Conservation (phyloP, 2,888 invertebrate genomes). For the Terebella lapidaria region DNA sequence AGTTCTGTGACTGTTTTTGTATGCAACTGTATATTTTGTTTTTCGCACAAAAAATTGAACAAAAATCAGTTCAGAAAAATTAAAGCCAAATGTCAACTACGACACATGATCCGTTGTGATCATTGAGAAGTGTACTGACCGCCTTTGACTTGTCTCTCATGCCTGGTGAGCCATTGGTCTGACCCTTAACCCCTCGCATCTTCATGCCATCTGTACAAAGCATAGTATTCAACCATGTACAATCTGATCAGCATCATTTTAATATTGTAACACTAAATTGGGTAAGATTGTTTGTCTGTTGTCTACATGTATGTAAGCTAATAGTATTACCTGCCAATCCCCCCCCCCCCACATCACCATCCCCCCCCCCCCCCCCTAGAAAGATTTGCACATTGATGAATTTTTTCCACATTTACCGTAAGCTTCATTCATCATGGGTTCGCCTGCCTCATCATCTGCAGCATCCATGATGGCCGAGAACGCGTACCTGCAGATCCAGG, state of each 20-base stretch:
- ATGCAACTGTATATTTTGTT: no score
- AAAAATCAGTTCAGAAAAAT: no score
- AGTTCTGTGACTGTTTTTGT: neutral
- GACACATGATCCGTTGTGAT: no score
- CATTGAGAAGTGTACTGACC: no score
- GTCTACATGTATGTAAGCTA: neutral
- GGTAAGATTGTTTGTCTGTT: neutral
- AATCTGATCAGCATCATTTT: neutral
- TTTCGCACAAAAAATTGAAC: no score
- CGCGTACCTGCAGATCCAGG: slow-evolving; percentile 60
- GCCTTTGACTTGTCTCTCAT: neutral
- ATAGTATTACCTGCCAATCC: neutral
- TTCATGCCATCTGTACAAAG: slow-evolving; percentile 48
- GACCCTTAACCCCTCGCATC: slow-evolving; percentile 31
- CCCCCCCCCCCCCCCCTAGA: neutral
- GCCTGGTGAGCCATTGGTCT: neutral
- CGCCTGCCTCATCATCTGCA: slow-evolving; percentile 66
- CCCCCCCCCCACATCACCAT: neutral
- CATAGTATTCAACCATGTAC: neutral
- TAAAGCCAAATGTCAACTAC: no score
- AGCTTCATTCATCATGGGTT: slow-evolving; percentile 76
- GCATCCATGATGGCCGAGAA: slow-evolving; percentile 85
- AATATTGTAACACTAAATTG: no score
- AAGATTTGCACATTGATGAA: neutral
- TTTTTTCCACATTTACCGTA: slow-evolving; percentile 61